Evolutionary conservation across 2,797 vertebrate genomes (phyloP), one percentile per base, ranked within the genome.

Genomic region (Acipenser ruthenus): DNA sequence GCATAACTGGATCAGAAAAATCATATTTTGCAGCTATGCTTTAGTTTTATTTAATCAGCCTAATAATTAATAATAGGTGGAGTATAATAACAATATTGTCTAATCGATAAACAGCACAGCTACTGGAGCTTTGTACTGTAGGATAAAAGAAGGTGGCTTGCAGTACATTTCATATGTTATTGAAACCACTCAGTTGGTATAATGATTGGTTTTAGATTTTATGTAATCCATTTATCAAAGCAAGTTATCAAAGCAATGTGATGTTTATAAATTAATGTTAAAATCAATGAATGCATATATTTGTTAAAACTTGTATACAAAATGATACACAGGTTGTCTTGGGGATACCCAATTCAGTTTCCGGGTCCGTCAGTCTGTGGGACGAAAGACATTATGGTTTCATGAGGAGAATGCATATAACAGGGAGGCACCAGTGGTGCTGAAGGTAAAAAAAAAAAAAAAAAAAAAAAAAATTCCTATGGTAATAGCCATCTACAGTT

Each of bases 331-430:
- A 95, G 95, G 96, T 68, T 90, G 93, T 83, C 91, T 97, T 0
- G 96, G 96, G 52, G 96, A 99, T 76, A 98, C 96, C 0, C 94
- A 96, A 75, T 99, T 98, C 78, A 95, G 90, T 73, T 99, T 99
- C 82, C 88, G 95, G 37, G 86, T 99, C 8, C 92, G 94, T 2
- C 93, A 93, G 80, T 92, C 95, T 0, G 88, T 94, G 1, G 90
- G 93, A 0, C 90, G 79, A 65, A 77, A 79, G 61, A 65, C 15
- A 0, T 48, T 72, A 0, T 77, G 75, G 62, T 75, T 79, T 1
- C 66, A 73, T 9, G 84, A 90, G 0, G 84, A 85, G 0, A 85
- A 91, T 0, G 7, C 73, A 0, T 92, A 95, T 72, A 87, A 89
- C 71, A 69, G 79, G 1, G 87, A 91, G 0, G 92, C 89, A 0